Conservation (phyloP, 2,888 invertebrate genomes). For the Aleiodes alternator region DNA sequence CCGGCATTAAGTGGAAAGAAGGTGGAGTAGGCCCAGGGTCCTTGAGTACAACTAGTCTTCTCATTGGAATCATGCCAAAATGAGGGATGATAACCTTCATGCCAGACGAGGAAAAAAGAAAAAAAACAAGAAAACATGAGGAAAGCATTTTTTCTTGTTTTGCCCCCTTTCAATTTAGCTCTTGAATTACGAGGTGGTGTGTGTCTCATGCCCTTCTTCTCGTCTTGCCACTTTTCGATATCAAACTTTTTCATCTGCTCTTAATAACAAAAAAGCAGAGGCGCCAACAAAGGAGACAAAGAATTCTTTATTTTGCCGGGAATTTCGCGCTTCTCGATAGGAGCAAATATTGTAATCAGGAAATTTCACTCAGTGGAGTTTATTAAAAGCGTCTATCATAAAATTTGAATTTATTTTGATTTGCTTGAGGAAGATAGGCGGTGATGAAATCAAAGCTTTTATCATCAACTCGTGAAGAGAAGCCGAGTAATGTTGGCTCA, state of each 20-base stretch:
- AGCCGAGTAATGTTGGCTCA: conserved; percentile 3
- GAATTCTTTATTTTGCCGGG: not conserved
- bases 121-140: conserved; percentile 27
- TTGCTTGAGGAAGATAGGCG: not conserved
- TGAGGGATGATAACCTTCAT: conserved; percentile 69
- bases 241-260: conserved; percentile 39
- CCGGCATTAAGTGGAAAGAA: conserved; percentile 59
- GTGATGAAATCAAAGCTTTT: not conserved
- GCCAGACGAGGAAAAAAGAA: conserved; percentile 51
- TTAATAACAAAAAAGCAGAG: not conserved
- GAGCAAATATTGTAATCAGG: too few relatives aligned
- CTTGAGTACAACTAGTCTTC: conserved; percentile 44
- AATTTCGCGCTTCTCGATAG: not conserved
- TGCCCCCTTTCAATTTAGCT: conserved; percentile 51
- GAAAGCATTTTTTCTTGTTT: conserved; percentile 52
- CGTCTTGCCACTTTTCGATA: conserved; percentile 38
- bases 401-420: too few relatives aligned
- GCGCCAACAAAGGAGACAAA: not conserved
- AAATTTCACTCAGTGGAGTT: too few relatives aligned
- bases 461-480: not conserved
- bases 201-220: conserved; percentile 34
- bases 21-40: conserved; percentile 21
- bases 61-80: conserved; percentile 66
- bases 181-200: conserved; percentile 58
- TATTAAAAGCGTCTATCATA: too few relatives aligned